These are phyloP conservation scores for Brachyistius frenatus DNA, from an alignment of 2,113 vertebrate genomes.

Conservation along the genomic window DNA sequence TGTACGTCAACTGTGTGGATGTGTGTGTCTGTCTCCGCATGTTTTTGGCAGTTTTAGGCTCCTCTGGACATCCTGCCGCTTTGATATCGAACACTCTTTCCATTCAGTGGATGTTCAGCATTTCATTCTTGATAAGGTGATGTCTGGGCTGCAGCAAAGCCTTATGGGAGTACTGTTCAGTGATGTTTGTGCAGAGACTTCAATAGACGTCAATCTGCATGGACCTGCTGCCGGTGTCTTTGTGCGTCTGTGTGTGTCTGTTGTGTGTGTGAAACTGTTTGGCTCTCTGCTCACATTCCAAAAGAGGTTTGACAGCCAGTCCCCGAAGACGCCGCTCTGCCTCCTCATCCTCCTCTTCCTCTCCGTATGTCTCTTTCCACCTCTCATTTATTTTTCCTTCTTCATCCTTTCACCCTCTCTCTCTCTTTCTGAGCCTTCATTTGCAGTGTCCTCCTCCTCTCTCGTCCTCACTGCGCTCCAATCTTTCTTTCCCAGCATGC, in stretches of 20 bases:
- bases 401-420: slow-evolving; percentile 33
- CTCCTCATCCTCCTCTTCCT: slow-evolving; percentile 21
- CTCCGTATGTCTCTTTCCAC: slow-evolving; percentile 31
- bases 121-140: slow-evolving; percentile 48
- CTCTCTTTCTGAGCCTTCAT: slow-evolving; percentile 28
- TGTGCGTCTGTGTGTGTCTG: slow-evolving; percentile 28
- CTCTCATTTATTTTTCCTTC: slow-evolving; percentile 31
- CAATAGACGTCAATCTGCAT: slow-evolving; percentile 64
- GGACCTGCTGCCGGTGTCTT: slow-evolving; percentile 48
- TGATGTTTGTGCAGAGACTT: slow-evolving; percentile 67
- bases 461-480: slow-evolving; percentile 43
- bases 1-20: neutral
- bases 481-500: slow-evolving; percentile 72
- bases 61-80: slow-evolving; percentile 27
- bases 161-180: slow-evolving; percentile 55
- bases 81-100: slow-evolving; percentile 36
- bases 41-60: slow-evolving; percentile 6
- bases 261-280: slow-evolving; percentile 73
- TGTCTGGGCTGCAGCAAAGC: slow-evolving; percentile 56
- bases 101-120: slow-evolving; percentile 30
- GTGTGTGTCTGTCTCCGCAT: neutral
- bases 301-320: slow-evolving; percentile 87
- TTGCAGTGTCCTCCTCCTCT: slow-evolving; percentile 24
- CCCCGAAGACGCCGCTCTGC: slow-evolving; percentile 77
- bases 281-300: slow-evolving; percentile 84